Conservation (phyloP, 1,140 invertebrate genomes). For the Bathynomus jamesi region DNA sequence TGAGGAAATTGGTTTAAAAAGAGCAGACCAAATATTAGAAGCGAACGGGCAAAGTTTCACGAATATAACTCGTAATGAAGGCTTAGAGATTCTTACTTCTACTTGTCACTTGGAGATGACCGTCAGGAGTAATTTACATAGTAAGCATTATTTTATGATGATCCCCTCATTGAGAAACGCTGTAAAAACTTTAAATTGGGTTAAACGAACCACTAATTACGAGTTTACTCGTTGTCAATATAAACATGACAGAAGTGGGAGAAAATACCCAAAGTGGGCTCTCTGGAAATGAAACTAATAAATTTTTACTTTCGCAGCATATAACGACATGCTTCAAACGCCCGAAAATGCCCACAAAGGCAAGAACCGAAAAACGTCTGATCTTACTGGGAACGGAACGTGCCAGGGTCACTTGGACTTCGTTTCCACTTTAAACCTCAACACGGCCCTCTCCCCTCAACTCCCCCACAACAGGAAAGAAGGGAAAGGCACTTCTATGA, state of each 20-base stretch:
- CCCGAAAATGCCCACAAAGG: conserved; percentile 71
- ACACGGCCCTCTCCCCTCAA: conserved; percentile 37
- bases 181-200: too few relatives aligned
- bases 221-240: too few relatives aligned
- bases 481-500: conserved; percentile 71
- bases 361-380: conserved; percentile 49
- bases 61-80: conserved; percentile 77
- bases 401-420: conserved; percentile 10
- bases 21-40: conserved; percentile 94
- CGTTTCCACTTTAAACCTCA: conserved; percentile 43
- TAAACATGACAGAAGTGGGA: too few relatives aligned
- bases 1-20: conserved; percentile 90
- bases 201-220: too few relatives aligned
- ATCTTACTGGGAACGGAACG: conserved; percentile 43
- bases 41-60: conserved; percentile 95
- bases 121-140: conserved; percentile 91
- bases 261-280: too few relatives aligned
- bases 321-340: conserved; percentile 76
- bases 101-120: conserved; percentile 93
- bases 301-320: conserved; percentile 47
- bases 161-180: too few relatives aligned
- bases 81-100: conserved; percentile 82
- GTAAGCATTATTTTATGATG: conserved; percentile 40
- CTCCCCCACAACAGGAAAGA: conserved; percentile 45
- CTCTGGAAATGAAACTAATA: too few relatives aligned